Evolutionary conservation across 2,888 invertebrate genomes (phyloP).

Genomic region (Calliphora vomitoria): DNA sequence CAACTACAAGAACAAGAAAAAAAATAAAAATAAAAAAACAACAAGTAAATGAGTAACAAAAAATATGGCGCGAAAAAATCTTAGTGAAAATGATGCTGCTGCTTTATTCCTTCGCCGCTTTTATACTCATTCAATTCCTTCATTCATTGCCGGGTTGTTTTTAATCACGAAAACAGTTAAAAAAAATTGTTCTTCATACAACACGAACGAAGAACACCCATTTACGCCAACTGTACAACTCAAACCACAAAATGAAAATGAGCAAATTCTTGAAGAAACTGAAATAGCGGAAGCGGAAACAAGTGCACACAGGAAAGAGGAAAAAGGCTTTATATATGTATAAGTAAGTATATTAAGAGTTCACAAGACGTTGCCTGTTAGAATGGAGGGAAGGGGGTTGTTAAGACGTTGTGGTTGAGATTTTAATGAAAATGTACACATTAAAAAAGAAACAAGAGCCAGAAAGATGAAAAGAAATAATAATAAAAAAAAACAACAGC

Average conservation of each 20-base stretch:
- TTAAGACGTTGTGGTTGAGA: slow-evolving; percentile 43
- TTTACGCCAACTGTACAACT: slow-evolving; percentile 54
- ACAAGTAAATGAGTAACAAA: slow-evolving; percentile 58
- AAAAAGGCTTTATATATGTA: slow-evolving; percentile 35
- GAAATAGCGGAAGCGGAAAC: slow-evolving; percentile 73
- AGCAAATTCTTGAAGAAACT: slow-evolving; percentile 50
- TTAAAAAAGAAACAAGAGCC: slow-evolving; percentile 43
- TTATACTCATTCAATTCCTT: slow-evolving; percentile 45
- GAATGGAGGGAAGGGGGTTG: background rate
- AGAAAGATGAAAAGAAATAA: slow-evolving; percentile 1
- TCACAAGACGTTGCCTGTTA: background rate
- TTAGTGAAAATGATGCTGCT: slow-evolving; percentile 51
- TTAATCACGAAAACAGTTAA: slow-evolving; percentile 73
- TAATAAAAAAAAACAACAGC: background rate
- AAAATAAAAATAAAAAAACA: slow-evolving; percentile 5
- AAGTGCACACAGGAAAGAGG: slow-evolving; percentile 52
- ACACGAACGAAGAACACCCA: slow-evolving; percentile 21
- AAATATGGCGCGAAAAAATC: slow-evolving; percentile 68
- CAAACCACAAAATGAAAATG: slow-evolving; percentile 59
- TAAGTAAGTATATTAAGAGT: slow-evolving; percentile 28
- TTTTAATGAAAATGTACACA: slow-evolving; percentile 68
- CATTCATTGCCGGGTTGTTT: slow-evolving; percentile 70
- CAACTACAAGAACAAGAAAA: slow-evolving; percentile 16
- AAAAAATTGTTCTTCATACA: slow-evolving; percentile 29
- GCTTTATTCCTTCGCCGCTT: slow-evolving; percentile 3